Evolutionary conservation across 1,140 invertebrate species (phyloP).

Genomic region (Bombus superbus): DNA sequence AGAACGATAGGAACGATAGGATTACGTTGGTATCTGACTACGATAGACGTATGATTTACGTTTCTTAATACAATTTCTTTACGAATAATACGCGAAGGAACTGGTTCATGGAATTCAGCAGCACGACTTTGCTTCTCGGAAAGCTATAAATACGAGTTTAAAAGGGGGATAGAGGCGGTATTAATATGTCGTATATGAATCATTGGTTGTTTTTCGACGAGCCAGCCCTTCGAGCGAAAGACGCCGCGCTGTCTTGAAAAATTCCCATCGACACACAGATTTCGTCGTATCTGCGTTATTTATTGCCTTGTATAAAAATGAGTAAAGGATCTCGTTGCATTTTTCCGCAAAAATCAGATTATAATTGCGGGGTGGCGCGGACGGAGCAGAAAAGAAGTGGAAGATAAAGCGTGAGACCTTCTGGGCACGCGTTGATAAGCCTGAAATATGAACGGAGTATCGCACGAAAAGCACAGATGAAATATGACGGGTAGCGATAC

Average conservation of each 20-base stretch:
- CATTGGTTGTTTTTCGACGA: neutral
- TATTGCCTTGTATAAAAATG: constrained; percentile 29
- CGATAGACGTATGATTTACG: neutral
- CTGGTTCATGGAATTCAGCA: neutral
- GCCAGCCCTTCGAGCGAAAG: constrained; percentile 27
- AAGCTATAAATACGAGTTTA: constrained; percentile 6
- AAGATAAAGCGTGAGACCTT: neutral
- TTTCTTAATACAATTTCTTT: neutral
- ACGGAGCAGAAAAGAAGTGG: neutral
- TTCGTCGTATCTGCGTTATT: constrained; percentile 54
- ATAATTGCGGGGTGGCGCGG: constrained; percentile 21
- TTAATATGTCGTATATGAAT: constrained; percentile 27
- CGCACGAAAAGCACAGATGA: constrained; percentile 32
- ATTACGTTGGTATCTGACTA: neutral
- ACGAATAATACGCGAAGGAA: neutral
- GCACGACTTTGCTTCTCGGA: neutral
- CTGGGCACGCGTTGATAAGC: constrained; percentile 45
- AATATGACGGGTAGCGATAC: constrained; percentile 29
- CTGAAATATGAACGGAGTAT: constrained; percentile 43
- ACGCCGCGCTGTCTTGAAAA: constrained; percentile 42
- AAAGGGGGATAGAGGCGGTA: neutral
- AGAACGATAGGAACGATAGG: too few species aligned
- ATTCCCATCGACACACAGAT: constrained; percentile 53
- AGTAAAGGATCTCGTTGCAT: neutral
- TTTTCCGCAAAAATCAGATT: constrained; percentile 2